These are phyloP conservation scores for Gymnobelideus leadbeateri DNA, from an alignment of 2,113 vertebrate genomes.

Conservation along the genomic window DNA sequence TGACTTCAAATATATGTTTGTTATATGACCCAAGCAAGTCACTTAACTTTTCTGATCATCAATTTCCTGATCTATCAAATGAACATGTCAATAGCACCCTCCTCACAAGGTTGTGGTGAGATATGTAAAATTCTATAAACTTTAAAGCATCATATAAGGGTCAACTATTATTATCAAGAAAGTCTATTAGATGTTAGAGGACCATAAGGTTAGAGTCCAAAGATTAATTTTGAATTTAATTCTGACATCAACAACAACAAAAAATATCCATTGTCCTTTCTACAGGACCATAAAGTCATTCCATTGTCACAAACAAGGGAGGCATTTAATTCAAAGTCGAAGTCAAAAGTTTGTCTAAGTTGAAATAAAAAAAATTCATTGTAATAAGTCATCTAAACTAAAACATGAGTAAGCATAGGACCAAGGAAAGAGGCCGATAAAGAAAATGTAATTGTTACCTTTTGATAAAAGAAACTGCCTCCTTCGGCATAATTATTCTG, in stretches of 20 bases:
- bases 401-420: background rate
- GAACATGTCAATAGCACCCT: background rate
- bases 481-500: conserved; percentile 84
- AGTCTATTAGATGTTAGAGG: background rate
- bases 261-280: background rate
- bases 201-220: background rate
- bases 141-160: background rate
- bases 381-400: background rate
- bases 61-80: background rate
- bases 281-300: background rate
- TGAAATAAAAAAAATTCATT: background rate
- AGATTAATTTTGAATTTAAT: background rate
- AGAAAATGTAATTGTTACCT: conserved; percentile 81
- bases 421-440: background rate
- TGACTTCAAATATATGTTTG: background rate
- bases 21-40: background rate
- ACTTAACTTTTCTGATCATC: background rate
- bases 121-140: background rate
- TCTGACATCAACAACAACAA: too few relatives aligned
- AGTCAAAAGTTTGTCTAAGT: background rate
- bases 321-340: background rate
- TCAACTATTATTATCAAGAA: background rate
- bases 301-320: background rate
- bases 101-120: background rate
- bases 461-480: conserved; percentile 88